Conservation (phyloP, 2,888 invertebrate species). For the Nyleta sp. region DNA sequence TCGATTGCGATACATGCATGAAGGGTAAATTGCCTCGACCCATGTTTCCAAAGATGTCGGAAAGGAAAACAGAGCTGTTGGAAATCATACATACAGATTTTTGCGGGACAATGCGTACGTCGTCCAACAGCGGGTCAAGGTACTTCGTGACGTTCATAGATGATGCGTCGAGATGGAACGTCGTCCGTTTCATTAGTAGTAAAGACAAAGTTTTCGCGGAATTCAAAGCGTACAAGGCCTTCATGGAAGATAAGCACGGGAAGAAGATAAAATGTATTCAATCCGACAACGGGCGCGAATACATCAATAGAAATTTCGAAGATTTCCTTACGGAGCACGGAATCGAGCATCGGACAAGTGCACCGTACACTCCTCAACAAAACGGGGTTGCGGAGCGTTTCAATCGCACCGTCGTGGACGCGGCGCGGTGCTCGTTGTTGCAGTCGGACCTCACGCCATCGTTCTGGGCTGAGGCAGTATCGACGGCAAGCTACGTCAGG, state of each 20-base stretch:
- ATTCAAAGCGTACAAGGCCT: conserved; percentile 54
- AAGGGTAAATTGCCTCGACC: not conserved
- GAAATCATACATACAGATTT: conserved; percentile 67
- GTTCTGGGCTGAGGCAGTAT: conserved; percentile 73
- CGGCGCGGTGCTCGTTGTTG: conserved; percentile 68
- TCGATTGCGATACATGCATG: not conserved
- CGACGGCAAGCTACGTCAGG: conserved; percentile 67
- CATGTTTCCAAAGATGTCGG: not conserved
- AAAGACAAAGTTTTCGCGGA: conserved; percentile 61
- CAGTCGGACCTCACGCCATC: conserved; percentile 58
- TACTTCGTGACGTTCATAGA: conserved; percentile 70
- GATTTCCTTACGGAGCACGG: conserved; percentile 66
- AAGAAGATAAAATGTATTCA: conserved; percentile 63
- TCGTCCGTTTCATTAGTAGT: conserved; percentile 62
- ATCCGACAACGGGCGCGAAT: conserved; percentile 65
- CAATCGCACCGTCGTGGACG: conserved; percentile 70
- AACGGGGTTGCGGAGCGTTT: conserved; percentile 71
- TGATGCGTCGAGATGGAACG: conserved; percentile 66
- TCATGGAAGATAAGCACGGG: conserved; percentile 57
- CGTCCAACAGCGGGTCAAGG: conserved; percentile 53
- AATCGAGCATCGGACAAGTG: conserved; percentile 29
- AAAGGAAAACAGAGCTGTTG: not conserved
- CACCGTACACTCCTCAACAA: conserved; percentile 65
- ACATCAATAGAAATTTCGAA: conserved; percentile 50
- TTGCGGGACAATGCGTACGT: conserved; percentile 64